Base-by-base conservation (phyloP, 2,797 vertebrate species). In the Rachycentron canadum region DNA sequence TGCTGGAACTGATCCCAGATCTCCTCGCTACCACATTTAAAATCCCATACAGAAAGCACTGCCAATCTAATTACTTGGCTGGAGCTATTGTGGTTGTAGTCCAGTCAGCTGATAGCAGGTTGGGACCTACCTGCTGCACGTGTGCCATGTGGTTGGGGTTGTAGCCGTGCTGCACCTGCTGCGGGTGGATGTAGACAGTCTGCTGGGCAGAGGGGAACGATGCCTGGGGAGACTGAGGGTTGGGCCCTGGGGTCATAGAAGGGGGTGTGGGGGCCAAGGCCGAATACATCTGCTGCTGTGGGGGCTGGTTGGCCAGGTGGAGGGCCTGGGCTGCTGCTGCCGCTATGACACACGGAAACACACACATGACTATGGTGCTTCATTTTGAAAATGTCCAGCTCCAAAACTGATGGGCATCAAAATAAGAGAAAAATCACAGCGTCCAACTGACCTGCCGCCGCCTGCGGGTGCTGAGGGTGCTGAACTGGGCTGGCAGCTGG, bases 221-320 rank as follows among this genome's bases (percentile, higher is more conserved):
- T 83, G 93, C 97, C 95, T 99, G 98, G 68, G 98, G 98, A 71
- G 97, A 98, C 95, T 99, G 98, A 65, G 98, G 96, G 78, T 97
- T 99, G 82, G 98, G 98, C 78, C 98, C 98, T 3, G 97, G 97
- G 77, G 96, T 98, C 97, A 99, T 99, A 89, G 98, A 97, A 76
- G 98, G 98, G 2, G 98, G 98, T 63, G 98, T 99, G 28, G 95
- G 96, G 10, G 98, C 97, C 79, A 99, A 94, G 55, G 98, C 96
- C 0, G 98, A 96, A 92, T 99, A 99, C 93, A 99, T 97, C 78
- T 97, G 97, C 94, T 99, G 98, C 94, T 99, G 98, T n/a, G 94
- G 96, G 1, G 96, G 91, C 83, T 92, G 91, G 90, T 96, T 97
- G 83, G 96, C 96, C 93, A 99, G 90, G 89, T 99, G 98, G 76